Conservation (phyloP, 2,113 vertebrate species). For the Fulica atra region DNA sequence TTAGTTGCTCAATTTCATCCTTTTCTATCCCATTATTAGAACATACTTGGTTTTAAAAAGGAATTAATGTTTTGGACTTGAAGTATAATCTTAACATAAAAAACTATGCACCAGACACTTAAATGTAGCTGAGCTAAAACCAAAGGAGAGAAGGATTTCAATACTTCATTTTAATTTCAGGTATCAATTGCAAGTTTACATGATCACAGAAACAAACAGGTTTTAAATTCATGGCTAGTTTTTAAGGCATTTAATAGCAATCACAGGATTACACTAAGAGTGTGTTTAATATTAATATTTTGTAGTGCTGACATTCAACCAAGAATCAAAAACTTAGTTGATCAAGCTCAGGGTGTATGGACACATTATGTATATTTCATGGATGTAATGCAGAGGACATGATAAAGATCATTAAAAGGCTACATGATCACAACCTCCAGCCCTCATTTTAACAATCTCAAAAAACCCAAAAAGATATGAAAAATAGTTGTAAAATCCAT, state of each 20-base stretch:
- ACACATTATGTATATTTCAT: neutral
- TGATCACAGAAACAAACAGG: neutral
- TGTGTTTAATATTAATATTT: neutral
- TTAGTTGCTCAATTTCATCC: neutral
- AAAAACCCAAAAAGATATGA: neutral
- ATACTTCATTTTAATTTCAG: neutral
- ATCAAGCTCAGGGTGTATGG: neutral
- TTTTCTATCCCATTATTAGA: slow-evolving; percentile 2
- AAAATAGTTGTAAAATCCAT: neutral
- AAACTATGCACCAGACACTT: neutral
- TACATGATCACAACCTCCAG: neutral
- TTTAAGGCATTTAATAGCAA: neutral
- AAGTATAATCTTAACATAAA: neutral
- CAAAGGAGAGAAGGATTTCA: neutral
- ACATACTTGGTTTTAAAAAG: slow-evolving; percentile 9
- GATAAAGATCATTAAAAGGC: neutral
- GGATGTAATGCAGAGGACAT: neutral
- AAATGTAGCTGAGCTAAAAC: neutral
- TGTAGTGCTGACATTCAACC: neutral
- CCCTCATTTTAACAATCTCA: neutral
- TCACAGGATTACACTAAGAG: neutral
- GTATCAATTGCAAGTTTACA: neutral
- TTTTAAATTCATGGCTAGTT: neutral
- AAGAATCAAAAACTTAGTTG: neutral
- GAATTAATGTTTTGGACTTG: neutral